A percentile compares a stretch with the other conserved stretches of the same genome.
Evolutionary conservation across 2,888 invertebrate species (phyloP).

Genomic region (Chrysopilus asiliformis): DNA sequence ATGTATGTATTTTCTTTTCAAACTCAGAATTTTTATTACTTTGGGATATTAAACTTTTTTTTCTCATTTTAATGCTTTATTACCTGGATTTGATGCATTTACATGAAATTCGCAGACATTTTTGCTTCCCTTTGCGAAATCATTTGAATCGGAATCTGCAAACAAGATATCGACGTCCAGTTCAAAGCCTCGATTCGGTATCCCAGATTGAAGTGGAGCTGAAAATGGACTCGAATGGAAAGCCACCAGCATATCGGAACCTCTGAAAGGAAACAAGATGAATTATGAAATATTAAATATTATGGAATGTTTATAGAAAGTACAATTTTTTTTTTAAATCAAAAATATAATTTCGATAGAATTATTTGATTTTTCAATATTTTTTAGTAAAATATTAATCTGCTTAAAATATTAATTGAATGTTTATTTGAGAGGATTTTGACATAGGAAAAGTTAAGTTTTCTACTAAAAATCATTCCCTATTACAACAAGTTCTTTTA

Average conservation of each 20-base stretch:
- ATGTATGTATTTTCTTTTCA: too few species aligned
- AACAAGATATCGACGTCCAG: conserved; percentile 78
- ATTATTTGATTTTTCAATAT: background rate
- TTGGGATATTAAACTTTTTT: too few species aligned
- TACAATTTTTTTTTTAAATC: background rate
- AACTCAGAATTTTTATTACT: too few species aligned
- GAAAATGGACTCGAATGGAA: conserved; percentile 77
- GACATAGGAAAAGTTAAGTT: too few species aligned
- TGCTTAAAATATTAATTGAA: too few species aligned
- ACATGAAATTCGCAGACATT: conserved; percentile 57
- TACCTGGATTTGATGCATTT: conserved; percentile 49
- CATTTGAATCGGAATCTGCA: conserved; percentile 74
- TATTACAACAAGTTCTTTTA: too few species aligned
- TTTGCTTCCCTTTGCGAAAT: conserved; percentile 51
- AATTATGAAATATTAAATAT: too few species aligned
- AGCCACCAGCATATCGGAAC: conserved; percentile 74
- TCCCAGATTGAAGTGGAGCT: conserved; percentile 55
- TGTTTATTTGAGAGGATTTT: too few species aligned
- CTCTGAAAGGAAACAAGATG: conserved; percentile 33
- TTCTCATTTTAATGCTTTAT: too few species aligned
- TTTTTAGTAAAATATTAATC: background rate
- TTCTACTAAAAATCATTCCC: too few species aligned
- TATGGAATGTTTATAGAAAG: background rate
- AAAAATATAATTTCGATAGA: background rate
- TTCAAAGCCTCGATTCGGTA: conserved; percentile 65